A percentile compares a stretch with the other conserved stretches of the same genome.
Evolutionary conservation across 2,113 vertebrate genomes (phyloP).

Genomic region (Callopanchax toddi): DNA sequence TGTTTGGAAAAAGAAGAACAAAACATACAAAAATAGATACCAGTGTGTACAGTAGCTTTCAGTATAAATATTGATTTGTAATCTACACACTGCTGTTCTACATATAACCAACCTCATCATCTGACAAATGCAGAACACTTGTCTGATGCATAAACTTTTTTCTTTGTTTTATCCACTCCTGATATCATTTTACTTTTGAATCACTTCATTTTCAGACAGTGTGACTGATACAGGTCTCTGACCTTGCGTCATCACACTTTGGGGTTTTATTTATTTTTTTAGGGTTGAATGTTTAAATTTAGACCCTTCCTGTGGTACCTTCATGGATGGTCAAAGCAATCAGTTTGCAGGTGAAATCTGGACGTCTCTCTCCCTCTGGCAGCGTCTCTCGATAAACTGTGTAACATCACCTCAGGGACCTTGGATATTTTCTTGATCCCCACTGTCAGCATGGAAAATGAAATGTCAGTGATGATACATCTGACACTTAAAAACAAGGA

Average conservation of each 20-base stretch:
- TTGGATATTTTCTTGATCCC: constrained; percentile 79
- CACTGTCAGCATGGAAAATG: constrained; percentile 53
- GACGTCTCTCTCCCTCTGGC: constrained; percentile 82
- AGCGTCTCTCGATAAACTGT: constrained; percentile 83
- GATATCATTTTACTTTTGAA: constrained; percentile 8
- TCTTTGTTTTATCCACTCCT: neutral
- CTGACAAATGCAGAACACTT: neutral
- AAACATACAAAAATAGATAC: neutral
- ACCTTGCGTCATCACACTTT: neutral
- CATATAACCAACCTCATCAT: neutral
- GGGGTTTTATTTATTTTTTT: constrained; percentile 13
- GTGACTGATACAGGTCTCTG: neutral
- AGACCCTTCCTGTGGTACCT: constrained; percentile 68
- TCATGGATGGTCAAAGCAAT: constrained; percentile 85
- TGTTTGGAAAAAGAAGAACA: constrained; percentile 53
- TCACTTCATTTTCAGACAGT: neutral
- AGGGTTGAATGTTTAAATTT: neutral
- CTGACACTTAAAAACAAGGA: neutral
- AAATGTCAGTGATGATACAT: constrained; percentile 27
- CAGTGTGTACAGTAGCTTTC: neutral
- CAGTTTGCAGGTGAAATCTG: constrained; percentile 87
- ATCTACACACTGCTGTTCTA: neutral
- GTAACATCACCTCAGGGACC: constrained; percentile 83
- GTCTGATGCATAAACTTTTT: neutral
- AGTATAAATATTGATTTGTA: neutral